Base-by-base conservation (phyloP, 1,140 invertebrate genomes). In the Neodiprion lecontei region DNA sequence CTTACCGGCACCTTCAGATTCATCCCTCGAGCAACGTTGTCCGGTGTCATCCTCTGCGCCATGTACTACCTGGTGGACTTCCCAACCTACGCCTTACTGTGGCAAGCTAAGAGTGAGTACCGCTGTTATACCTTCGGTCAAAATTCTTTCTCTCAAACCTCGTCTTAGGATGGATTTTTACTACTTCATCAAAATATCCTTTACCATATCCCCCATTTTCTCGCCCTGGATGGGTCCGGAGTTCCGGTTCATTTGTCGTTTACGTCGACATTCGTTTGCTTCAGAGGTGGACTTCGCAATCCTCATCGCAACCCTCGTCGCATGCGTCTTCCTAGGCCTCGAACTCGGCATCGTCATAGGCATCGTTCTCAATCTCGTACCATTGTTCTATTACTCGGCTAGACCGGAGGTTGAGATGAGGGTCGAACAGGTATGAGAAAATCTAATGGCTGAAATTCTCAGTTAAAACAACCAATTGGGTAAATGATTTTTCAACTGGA, bases 41-140 rank as follows among this genome's bases (percentile, higher is more conserved):
- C 92, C 7, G 92, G 91, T 7, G 91, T 95, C 8, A 94, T 95
- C 61, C 92, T 95, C 67, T 90, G 91, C 48, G 93, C 94, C 21
- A 94, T 95, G 89, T 89, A 95, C 47, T 93, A 93, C 76, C 93
- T 95, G 91, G 89, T 95, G 74, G 95, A 96, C 81, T 92, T 94
- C 78, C 89, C 93, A 70, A 92, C 93, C 10, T 91, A 95, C 73
- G 87, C 88, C 2, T 89, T 94, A 7, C 91, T 96, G 61, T 97
- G 95, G 95, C 91, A 88, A 72, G 93, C 94, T 8, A 95, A 94
- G 88, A 95, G 94, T 95, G 87, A 90, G 90, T 88, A n/a, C 5
- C 48, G 69, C 53, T 71, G 14, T 72, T 21, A 14, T 12, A 10
- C 40, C 48, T 21, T 1, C 49, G 10, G 23, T 9, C 2, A 9